These are phyloP conservation scores for Euthynnus affinis DNA, from an alignment of 2,797 vertebrate genomes.

Conservation along the genomic window DNA sequence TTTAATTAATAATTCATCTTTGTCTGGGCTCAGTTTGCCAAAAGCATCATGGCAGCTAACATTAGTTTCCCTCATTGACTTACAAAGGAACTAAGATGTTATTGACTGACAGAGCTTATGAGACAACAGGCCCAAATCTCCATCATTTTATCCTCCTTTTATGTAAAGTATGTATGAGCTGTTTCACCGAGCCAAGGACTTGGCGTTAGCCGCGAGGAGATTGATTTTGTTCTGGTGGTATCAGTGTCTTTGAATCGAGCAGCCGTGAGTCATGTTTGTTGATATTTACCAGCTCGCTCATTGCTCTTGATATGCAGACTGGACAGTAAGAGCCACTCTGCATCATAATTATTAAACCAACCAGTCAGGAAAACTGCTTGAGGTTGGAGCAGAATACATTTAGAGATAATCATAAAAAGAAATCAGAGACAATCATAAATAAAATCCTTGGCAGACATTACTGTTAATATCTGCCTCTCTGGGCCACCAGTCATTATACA, in stretches of 20 bases:
- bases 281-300: constrained; percentile 43
- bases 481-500: constrained; percentile 9
- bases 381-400: constrained; percentile 42
- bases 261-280: constrained; percentile 67
- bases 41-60: constrained; percentile 54
- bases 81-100: constrained; percentile 40
- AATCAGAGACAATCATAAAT: constrained; percentile 43
- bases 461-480: constrained; percentile 19
- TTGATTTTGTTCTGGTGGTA: constrained; percentile 41
- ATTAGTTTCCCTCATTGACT: constrained; percentile 44
- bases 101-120: constrained; percentile 27
- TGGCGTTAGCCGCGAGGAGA: constrained; percentile 12
- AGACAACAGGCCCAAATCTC: background rate
- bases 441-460: constrained; percentile 22
- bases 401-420: constrained; percentile 45
- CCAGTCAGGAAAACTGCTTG: constrained; percentile 19
- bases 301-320: constrained; percentile 58
- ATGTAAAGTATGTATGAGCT: background rate
- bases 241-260: constrained; percentile 45
- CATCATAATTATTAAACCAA: constrained; percentile 53
- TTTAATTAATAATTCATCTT: constrained; percentile 68
- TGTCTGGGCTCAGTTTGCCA: constrained; percentile 54
- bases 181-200: constrained; percentile 17
- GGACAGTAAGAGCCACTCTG: constrained; percentile 47
- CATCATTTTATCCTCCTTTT: constrained; percentile 10